phyloP scores from a whole-genome alignment of 2,113 vertebrate species.

The Glareola pratincola region DNA sequence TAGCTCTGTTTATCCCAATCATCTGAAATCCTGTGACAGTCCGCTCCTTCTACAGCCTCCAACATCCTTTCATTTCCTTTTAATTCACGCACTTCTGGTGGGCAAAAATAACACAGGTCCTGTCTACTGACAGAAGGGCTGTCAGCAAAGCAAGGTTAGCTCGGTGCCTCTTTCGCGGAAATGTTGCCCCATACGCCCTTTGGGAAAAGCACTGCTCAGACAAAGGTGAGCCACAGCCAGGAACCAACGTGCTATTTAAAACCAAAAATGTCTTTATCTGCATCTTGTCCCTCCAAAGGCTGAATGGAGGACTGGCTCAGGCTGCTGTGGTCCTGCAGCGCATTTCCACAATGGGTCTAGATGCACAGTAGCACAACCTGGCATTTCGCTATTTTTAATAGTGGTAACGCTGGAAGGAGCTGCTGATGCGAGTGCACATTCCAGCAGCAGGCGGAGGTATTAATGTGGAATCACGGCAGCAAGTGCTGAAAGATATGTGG shows the following conservation, averaged over 20 bases:
- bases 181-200: not conserved
- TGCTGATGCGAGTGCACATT: not conserved
- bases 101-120: not conserved
- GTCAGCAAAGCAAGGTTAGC: not conserved
- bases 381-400: conserved; percentile 46
- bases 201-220: not conserved
- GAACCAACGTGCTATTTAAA: not conserved
- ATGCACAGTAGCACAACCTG: not conserved
- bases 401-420: conserved; percentile 24
- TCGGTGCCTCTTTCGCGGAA: not conserved
- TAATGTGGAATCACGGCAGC: not conserved
- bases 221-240: not conserved
- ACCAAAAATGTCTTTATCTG: not conserved
- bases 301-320: not conserved
- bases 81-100: not conserved
- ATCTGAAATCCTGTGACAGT: not conserved
- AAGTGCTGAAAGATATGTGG: not conserved
- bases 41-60: not conserved
- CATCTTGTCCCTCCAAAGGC: not conserved
- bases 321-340: not conserved
- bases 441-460: not conserved
- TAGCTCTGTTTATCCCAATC: not conserved
- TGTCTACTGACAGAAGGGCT: not conserved
- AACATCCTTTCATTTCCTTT: not conserved
- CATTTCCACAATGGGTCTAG: conserved; percentile 24